A percentile compares a stretch with the other conserved stretches of the same genome.
Conservation (phyloP, 1,140 invertebrate genomes). For the Bombus breviceps region DNA sequence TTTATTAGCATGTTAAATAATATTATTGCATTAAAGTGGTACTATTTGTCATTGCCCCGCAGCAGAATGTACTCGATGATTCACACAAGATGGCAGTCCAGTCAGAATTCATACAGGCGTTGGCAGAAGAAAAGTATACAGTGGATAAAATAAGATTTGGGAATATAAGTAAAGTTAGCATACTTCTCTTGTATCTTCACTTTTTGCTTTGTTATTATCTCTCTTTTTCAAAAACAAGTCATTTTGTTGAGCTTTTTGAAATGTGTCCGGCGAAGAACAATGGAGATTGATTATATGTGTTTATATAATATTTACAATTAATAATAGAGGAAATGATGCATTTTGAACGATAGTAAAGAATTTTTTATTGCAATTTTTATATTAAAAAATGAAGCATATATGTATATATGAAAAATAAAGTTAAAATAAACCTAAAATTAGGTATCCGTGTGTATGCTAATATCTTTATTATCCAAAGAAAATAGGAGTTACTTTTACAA, state of each 20-base stretch:
- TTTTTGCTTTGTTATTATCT: conserved; percentile 61
- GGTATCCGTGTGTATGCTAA: background rate
- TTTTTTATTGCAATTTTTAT: background rate
- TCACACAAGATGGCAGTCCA: background rate
- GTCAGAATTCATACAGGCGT: background rate
- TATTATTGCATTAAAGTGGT: background rate
- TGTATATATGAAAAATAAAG: background rate
- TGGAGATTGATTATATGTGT: background rate
- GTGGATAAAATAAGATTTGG: background rate
- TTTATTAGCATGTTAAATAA: background rate
- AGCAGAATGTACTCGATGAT: conserved; percentile 23
- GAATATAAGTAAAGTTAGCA: conserved; percentile 56
- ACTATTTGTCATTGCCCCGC: background rate
- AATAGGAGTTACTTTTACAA: background rate
- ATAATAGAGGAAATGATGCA: background rate
- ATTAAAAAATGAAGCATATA: background rate
- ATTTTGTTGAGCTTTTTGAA: conserved; percentile 52
- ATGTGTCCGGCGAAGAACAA: background rate
- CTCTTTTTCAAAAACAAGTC: conserved; percentile 51
- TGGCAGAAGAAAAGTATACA: background rate
- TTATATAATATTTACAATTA: background rate
- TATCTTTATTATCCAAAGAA: conserved; percentile 9
- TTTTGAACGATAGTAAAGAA: background rate
- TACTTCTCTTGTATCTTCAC: conserved; percentile 61
- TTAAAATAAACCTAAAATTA: background rate